phyloP scores from a whole-genome alignment of 92 coral and sea anemone species.

The Parazoanthus darwini region DNA sequence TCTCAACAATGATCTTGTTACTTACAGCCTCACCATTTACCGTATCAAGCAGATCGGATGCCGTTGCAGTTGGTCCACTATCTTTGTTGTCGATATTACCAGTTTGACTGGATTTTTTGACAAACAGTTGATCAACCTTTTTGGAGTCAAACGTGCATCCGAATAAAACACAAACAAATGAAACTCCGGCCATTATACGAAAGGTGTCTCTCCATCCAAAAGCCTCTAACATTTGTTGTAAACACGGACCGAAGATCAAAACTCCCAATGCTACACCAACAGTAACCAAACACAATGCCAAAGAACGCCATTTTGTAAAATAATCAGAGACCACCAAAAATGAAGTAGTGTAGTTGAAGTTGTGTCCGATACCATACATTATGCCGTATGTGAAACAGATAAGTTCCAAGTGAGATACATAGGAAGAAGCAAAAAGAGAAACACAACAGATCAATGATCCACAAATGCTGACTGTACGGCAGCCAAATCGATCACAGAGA shows the following conservation, averaged over 20 bases:
- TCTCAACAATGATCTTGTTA: no score
- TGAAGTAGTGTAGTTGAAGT: background rate
- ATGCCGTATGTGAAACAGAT: conserved; percentile 26
- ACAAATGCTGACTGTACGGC: conserved; percentile 28
- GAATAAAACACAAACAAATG: background rate
- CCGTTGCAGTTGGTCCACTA: no score
- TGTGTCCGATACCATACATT: background rate
- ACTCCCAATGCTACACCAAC: background rate
- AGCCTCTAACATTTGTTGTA: background rate
- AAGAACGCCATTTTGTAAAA: no score
- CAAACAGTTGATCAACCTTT: background rate
- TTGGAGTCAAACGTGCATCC: background rate
- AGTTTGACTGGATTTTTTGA: background rate
- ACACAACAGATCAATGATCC: conserved; percentile 39
- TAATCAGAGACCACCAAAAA: background rate
- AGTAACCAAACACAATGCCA: no score
- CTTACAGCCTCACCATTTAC: no score
- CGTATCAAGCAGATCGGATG: no score
- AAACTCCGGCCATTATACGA: background rate
- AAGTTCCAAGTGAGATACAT: conserved; percentile 26
- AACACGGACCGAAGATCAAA: background rate
- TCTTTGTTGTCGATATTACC: no score
- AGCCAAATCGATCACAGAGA: conserved; percentile 34
- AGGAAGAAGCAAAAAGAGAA: conserved; percentile 35
- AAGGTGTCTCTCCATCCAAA: conserved; percentile 8